Base-by-base conservation (phyloP, 2,113 vertebrate species). In the Ammodytes dubius region DNA sequence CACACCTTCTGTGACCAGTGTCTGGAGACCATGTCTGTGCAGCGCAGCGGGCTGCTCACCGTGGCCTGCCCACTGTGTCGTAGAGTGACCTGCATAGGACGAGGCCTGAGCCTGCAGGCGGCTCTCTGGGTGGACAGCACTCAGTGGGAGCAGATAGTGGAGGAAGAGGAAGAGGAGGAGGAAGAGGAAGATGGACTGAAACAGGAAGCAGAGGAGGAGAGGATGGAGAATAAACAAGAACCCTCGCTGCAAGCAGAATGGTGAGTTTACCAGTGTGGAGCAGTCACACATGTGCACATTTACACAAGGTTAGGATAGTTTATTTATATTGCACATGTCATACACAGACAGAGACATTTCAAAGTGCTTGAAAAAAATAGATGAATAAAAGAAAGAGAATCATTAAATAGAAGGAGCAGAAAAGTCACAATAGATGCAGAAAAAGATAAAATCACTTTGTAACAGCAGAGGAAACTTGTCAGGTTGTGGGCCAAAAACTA, bases 1-100 rank as follows among this genome's bases (percentile, higher is more conserved):
- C 95, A 96, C 88, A 95, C 94, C 14, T 96, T 95, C 90, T 96
- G 95, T 5, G 76, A 90, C 0, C 71, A 11, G 2, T 96, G 95
- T 63, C 85, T 96, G 88, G 88, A 94, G 86, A 88, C 84, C 1
- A 90, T 95, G 77, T 90, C 91, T 0, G 80, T 58, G 81, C 13
- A 37, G 54, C 68, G 74, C 74, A 83, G 72, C 3, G 82, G 78
- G 54, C 78, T 93, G 68, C 74, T 93, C 50, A 93, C 86, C 0
- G 78, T 96, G 78, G 65, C 79, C 59, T 96, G 95, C 81, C 95
- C 95, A 0, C 37, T 95, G 70, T 96, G 95, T 42, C 93, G 95
- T 6, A 88, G 91, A 74, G 91, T 93, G 45, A 94, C 94, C 66
- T 93, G 92, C 57, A 15, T 96, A 17, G 86, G 75, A 7, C 78